Percentiles rank a stretch among this genome's conserved stretches.
These are phyloP conservation scores for Trinorchestia longiramus DNA, from an alignment of 1,140 invertebrate genomes.

Conservation along the genomic window DNA sequence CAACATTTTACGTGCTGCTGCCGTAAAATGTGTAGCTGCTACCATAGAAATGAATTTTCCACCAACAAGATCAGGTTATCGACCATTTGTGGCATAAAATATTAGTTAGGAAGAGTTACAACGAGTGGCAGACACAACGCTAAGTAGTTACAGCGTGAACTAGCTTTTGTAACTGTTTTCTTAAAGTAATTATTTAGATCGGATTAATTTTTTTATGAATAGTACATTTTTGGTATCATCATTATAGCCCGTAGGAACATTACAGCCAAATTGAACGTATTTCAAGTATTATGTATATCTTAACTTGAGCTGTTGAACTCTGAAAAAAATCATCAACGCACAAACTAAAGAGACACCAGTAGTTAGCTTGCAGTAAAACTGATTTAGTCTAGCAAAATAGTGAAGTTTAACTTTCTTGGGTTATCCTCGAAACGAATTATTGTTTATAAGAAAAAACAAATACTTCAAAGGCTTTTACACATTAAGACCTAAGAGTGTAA, in stretches of 20 bases:
- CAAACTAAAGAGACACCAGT: slow-evolving; percentile 27
- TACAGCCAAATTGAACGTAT: neutral
- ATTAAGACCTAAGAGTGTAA: neutral
- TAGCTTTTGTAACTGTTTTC: slow-evolving; percentile 40
- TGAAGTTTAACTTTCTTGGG: neutral
- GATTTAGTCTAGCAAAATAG: slow-evolving; percentile 25
- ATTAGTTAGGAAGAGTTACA: neutral
- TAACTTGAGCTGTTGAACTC: neutral
- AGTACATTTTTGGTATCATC: neutral
- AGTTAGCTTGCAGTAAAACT: neutral
- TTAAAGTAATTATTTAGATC: neutral
- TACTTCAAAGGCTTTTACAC: neutral
- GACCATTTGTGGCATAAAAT: neutral
- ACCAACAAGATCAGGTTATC: neutral
- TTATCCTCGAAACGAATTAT: slow-evolving; percentile 21
- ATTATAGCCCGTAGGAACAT: neutral
- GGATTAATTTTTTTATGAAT: neutral
- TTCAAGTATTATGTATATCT: neutral
- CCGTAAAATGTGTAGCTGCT: neutral
- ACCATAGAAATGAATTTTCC: neutral
- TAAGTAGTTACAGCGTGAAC: neutral
- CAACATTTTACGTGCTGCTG: neutral
- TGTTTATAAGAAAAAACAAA: neutral
- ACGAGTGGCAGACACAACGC: neutral
- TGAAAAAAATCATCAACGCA: slow-evolving; percentile 19